phyloP scores from a whole-genome alignment of 2,888 invertebrate genomes.

The Xanthia icteritia region DNA sequence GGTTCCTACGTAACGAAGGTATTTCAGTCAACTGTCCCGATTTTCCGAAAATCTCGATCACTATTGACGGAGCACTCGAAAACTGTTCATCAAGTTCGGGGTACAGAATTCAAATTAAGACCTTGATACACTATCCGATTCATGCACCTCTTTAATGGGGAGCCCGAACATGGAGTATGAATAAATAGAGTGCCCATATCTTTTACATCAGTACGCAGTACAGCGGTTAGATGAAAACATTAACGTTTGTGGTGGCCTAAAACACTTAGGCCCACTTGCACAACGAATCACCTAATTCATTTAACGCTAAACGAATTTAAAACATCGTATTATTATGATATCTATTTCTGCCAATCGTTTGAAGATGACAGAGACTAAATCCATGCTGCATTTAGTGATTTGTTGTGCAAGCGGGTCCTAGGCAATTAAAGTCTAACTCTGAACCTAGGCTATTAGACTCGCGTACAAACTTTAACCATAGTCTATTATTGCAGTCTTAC shows the following conservation, averaged over 20 bases:
- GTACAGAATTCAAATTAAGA: conserved; percentile 78
- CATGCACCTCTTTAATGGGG: conserved; percentile 68
- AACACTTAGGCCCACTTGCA: background rate
- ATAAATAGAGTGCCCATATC: conserved; percentile 34
- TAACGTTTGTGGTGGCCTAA: background rate
- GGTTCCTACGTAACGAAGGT: conserved; percentile 45
- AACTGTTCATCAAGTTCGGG: conserved; percentile 69
- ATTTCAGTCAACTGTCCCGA: conserved; percentile 32
- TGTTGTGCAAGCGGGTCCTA: no score
- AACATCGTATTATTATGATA: background rate
- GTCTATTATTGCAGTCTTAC: conserved; percentile 5
- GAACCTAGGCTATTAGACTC: no score
- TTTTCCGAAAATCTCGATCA: conserved; percentile 46
- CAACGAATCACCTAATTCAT: background rate
- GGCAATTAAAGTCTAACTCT: no score
- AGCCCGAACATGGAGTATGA: conserved; percentile 35
- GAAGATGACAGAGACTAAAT: background rate
- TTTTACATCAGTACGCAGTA: background rate
- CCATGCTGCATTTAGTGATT: no score
- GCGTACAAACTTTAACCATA: background rate
- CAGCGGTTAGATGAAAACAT: background rate
- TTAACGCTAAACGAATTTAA: background rate
- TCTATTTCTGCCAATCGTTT: background rate
- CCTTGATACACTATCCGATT: conserved; percentile 73
- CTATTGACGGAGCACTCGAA: conserved; percentile 70